These are phyloP conservation scores for Drosophila pruinosa DNA, from an alignment of 1,140 invertebrate species.

Conservation along the genomic window DNA sequence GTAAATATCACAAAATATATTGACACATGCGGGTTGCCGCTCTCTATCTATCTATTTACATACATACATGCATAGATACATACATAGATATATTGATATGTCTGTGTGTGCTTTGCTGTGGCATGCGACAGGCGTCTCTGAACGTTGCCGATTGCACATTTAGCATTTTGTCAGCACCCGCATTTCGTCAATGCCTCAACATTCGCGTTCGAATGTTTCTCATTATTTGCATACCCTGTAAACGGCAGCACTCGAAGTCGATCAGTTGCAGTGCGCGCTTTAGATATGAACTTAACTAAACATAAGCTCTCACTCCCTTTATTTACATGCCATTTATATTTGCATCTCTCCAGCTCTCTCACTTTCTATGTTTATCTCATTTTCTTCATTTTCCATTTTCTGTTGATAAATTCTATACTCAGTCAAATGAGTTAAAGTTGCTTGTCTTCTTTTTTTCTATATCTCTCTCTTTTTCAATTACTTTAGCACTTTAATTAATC, in stretches of 20 bases:
- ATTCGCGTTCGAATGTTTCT: conserved; percentile 19
- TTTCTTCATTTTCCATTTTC: too few relatives aligned
- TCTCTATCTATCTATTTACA: neutral
- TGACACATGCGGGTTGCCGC: conserved; percentile 63
- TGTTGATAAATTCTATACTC: too few relatives aligned
- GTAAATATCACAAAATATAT: conserved; percentile 68
- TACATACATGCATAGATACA: too few relatives aligned
- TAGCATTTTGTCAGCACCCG: conserved; percentile 49
- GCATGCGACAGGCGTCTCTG: conserved; percentile 8
- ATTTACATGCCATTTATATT: too few relatives aligned
- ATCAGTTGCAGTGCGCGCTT: neutral
- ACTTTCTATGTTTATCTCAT: too few relatives aligned
- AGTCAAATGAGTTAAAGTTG: too few relatives aligned
- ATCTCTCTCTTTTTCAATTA: neutral
- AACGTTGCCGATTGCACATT: conserved; percentile 54
- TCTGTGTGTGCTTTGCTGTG: conserved; percentile 4
- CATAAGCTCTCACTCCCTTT: too few relatives aligned
- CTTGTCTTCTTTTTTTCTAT: neutral
- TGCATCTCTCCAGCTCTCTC: too few relatives aligned
- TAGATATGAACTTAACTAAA: neutral
- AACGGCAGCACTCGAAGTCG: neutral
- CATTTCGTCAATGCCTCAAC: conserved; percentile 42
- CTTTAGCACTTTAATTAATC: neutral
- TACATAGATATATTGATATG: conserved; percentile 17
- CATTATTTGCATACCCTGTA: conserved; percentile 28